Evolutionary conservation across 2,797 vertebrate species (phyloP), one percentile per base, ranked within the genome.

Genomic region (Rhabdomys pumilio): DNA sequence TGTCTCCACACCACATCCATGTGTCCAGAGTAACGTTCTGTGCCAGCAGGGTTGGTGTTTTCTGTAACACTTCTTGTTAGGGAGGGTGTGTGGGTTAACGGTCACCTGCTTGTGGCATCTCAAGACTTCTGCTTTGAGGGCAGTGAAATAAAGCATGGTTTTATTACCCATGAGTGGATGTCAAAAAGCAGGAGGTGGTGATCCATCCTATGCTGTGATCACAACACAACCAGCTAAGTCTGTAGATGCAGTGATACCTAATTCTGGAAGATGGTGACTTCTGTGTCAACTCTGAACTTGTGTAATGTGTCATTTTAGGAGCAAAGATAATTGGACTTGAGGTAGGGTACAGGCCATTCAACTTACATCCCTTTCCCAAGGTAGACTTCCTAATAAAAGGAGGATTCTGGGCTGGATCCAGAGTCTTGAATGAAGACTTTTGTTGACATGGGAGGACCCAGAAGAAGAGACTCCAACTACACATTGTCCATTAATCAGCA

Each of bases 101-200:
- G 47, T 61, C 67, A 94, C 61, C 53, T 5, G 34, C 29, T 26
- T n/a, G 38, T 34, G 53, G 44, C 31, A 79, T 94, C 67, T 91
- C 11, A 59, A 63, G 77, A 31, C 44, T 88, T 75, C 44, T 65
- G 26, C 22, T 80, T 63, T 53, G 31, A 11, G n/a, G 12, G 12
- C 2, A 44, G 14, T 83, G 76, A 75, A 84, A n/a, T n/a, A 92
- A 83, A 86, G 26, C 22, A 86, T 75, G 53, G 34, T 26, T 59
- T 92, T 88, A 65, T 90, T 88, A 82, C 67, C 50, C 61, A 7
- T 17, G 22, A 19, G 61, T 41, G 19, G 67, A 72, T 15, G 89
- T 77, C 22, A 80, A 94, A 96, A 90, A 29, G 38, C 41, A 90
- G 87, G 73, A 94, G 85, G 47, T 12, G 77, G 59, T 20, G 44